These are phyloP conservation scores for Listronotus oregonensis DNA, from an alignment of 1,140 invertebrate genomes.

Conservation along the genomic window DNA sequence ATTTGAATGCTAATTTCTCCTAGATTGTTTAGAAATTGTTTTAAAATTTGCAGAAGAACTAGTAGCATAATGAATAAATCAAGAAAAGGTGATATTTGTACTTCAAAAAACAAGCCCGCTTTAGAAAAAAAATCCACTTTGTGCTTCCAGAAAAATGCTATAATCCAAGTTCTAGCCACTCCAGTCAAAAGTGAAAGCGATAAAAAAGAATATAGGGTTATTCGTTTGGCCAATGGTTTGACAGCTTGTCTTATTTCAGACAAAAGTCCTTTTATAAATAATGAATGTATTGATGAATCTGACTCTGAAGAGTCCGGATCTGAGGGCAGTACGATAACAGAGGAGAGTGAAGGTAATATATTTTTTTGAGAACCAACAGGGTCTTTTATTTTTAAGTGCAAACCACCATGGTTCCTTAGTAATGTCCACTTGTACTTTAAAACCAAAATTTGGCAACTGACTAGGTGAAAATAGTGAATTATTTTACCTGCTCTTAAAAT, in stretches of 20 bases:
- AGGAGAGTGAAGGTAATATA: constrained; percentile 29
- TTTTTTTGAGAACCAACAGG: too few species aligned
- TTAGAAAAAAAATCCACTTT: neutral
- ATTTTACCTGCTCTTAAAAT: too few species aligned
- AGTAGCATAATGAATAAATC: constrained; percentile 1
- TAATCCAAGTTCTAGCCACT: constrained; percentile 46
- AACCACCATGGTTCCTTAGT: too few species aligned
- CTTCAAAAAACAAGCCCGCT: neutral
- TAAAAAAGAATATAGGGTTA: constrained; percentile 66
- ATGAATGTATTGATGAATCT: constrained; percentile 52
- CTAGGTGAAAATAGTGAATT: too few species aligned
- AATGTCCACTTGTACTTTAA: too few species aligned
- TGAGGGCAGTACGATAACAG: constrained; percentile 31
- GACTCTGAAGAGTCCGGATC: constrained; percentile 49
- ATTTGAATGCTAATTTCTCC: neutral
- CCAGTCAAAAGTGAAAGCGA: constrained; percentile 65
- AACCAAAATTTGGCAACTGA: too few species aligned
- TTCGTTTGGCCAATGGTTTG: constrained; percentile 69
- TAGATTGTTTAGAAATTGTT: neutral
- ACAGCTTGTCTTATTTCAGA: constrained; percentile 72
- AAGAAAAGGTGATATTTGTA: neutral
- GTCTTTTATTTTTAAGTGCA: too few species aligned
- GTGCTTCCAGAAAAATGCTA: neutral
- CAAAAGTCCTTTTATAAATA: constrained; percentile 36
- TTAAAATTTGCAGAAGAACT: neutral